Percentiles rank a stretch among this genome's conserved stretches.
Conservation (phyloP, 2,888 invertebrate species). For the Epirrhoe tristata region DNA sequence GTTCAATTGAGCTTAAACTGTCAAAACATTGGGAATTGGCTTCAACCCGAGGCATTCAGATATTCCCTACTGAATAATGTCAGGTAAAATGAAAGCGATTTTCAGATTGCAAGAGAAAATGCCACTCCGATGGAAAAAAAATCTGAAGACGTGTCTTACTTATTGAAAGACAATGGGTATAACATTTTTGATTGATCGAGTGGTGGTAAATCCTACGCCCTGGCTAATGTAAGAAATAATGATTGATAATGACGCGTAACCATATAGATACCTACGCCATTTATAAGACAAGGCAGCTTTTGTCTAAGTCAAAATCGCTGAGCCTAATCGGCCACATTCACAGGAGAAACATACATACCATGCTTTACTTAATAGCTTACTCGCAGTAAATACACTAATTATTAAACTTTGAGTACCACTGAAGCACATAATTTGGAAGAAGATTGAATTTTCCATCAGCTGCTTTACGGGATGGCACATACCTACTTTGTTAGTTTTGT, state of each 20-base stretch:
- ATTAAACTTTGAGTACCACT: no score
- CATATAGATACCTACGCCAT: no score
- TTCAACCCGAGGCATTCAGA: slow-evolving; percentile 7
- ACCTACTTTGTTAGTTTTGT: background rate
- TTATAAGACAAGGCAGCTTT: no score
- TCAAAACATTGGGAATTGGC: slow-evolving; percentile 17
- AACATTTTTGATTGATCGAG: background rate
- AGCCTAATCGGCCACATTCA: no score
- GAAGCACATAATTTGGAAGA: no score
- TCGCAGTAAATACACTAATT: no score
- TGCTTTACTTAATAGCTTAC: no score
- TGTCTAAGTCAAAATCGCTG: no score
- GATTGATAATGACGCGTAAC: no score
- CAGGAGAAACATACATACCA: no score
- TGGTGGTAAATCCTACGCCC: background rate
- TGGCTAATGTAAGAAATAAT: no score
- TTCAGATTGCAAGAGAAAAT: background rate
- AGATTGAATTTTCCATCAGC: background rate
- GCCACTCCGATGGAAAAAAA: background rate
- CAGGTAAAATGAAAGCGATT: slow-evolving; percentile 12
- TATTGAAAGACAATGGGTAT: background rate
- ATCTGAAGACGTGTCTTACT: no score
- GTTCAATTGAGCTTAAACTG: slow-evolving; percentile 12
- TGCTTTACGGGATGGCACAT: background rate
- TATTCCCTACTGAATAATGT: slow-evolving; percentile 1